Evolutionary conservation across 2,888 invertebrate species (phyloP), one percentile per base, ranked within the genome.

Genomic region (Clitarchus hookeri): DNA sequence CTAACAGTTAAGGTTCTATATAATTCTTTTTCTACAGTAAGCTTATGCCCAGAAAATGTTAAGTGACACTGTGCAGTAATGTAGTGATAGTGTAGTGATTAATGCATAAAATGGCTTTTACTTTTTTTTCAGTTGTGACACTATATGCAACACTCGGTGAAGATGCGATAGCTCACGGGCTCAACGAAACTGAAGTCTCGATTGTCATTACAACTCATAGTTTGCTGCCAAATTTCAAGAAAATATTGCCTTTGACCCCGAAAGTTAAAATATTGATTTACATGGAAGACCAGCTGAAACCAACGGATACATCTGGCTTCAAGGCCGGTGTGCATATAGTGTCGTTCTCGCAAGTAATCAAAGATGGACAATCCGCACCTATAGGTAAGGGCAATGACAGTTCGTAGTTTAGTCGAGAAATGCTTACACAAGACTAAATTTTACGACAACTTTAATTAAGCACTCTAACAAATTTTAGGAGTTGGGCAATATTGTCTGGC

Each of bases 101-200:
- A 36, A 36, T 36, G 36, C 36, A 36, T 36, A 36, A 36, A 36
- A 25, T 85, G 26, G 90, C 87, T 83, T 86, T 36, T 36, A 36
- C 87, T 88, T 87, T 85, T 88, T 88, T 92, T 89, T 88, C 93
- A 94, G 96, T 99, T 90, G 98, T 98, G 4, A 99, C 99, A 0
- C 96, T 99, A 89, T 99, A 99, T 91, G 97, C 99, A 1, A 99
- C 99, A 0, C 93, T 99, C 23, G 98, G 99, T 65, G 98, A 98
- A 90, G 99, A 99, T 12, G 99, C 98, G 2, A 97, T 99, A 88
- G 95, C 97, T 11, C 98, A 98, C 92, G 98, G 98, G 89, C 96
- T 99, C 90, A 98, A 98, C 91, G 98, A 99, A 93, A 98, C 99
- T 0, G 98, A 98, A 91, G 98, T 98, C 0, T 95, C 96, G 83